Evolutionary conservation across 1,140 invertebrate genomes (phyloP).

Genomic region (Megathymus violae): DNA sequence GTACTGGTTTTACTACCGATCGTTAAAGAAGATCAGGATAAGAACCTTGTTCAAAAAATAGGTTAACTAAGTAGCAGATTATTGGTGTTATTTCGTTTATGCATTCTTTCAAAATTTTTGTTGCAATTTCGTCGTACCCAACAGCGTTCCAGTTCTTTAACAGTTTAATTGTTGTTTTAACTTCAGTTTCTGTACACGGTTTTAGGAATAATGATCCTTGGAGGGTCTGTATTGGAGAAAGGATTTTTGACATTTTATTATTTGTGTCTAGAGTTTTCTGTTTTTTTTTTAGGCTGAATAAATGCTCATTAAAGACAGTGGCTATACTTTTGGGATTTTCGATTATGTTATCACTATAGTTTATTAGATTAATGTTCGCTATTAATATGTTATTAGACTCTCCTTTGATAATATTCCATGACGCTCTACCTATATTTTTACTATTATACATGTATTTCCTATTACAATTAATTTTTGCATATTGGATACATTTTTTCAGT

Average conservation of each 20-base stretch:
- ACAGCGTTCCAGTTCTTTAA: background rate
- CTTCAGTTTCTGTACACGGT: slow-evolving; percentile 3
- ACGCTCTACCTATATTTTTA: slow-evolving; percentile 6
- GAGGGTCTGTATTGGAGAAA: background rate
- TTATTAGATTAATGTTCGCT: background rate
- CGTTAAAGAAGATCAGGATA: too few relatives aligned
- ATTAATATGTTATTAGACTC: background rate
- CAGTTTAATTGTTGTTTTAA: background rate
- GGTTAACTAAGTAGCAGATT: background rate
- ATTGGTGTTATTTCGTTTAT: background rate
- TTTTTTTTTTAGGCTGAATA: background rate
- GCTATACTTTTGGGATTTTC: slow-evolving; percentile 1
- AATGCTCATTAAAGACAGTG: slow-evolving; percentile 1
- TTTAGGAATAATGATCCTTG: background rate
- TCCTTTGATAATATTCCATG: slow-evolving; percentile 4
- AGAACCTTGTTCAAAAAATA: too few relatives aligned
- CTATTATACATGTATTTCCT: slow-evolving; percentile 2
- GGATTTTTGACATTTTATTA: background rate
- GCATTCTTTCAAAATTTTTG: slow-evolving; percentile 4
- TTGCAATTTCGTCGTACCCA: slow-evolving; percentile 3
- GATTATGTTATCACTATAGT: slow-evolving; percentile 1
- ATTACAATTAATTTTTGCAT: background rate
- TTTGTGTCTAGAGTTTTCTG: background rate
- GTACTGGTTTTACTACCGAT: too few relatives aligned
- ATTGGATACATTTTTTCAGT: slow-evolving; percentile 11